A percentile compares a stretch with the other conserved stretches of the same genome.
phyloP scores from a whole-genome alignment of 2,113 vertebrate genomes.

The Terrapene triunguis region DNA sequence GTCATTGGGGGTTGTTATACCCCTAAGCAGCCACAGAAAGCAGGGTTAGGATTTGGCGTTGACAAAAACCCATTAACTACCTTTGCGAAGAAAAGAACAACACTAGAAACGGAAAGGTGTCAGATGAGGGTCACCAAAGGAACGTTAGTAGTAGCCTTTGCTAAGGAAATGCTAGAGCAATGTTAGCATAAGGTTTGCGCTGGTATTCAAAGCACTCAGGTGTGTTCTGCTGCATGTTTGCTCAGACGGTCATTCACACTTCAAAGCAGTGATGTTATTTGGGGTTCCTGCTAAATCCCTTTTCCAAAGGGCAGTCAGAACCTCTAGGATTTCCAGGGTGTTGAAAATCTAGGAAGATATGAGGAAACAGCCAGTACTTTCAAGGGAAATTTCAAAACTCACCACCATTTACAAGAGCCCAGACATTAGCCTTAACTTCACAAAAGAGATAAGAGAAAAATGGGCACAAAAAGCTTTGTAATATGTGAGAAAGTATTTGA shows the following conservation, averaged over 20 bases:
- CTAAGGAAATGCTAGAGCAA: not conserved
- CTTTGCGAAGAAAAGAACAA: not conserved
- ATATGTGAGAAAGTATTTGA: fast-evolving
- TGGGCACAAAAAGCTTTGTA: fast-evolving
- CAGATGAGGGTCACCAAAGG: not conserved
- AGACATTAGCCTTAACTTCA: not conserved
- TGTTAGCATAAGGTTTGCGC: not conserved
- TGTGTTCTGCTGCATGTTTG: not conserved
- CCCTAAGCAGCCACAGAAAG: not conserved
- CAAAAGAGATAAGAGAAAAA: not conserved
- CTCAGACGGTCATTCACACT: not conserved
- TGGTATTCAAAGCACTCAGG: not conserved
- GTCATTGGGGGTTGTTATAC: fast-evolving
- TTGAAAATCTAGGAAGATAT: not conserved
- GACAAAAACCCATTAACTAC: not conserved
- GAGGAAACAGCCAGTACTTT: not conserved
- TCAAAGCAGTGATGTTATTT: not conserved
- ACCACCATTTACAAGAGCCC: not conserved
- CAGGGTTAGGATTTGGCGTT: not conserved
- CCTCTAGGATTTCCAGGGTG: not conserved
- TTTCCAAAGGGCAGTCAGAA: not conserved
- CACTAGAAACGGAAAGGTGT: not conserved
- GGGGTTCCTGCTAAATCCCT: not conserved
- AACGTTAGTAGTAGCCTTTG: not conserved
- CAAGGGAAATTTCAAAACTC: not conserved